A percentile compares a stretch with the other conserved stretches of the same genome.
Conservation (phyloP, 1,140 invertebrate species). For the Aphidius gifuensis region DNA sequence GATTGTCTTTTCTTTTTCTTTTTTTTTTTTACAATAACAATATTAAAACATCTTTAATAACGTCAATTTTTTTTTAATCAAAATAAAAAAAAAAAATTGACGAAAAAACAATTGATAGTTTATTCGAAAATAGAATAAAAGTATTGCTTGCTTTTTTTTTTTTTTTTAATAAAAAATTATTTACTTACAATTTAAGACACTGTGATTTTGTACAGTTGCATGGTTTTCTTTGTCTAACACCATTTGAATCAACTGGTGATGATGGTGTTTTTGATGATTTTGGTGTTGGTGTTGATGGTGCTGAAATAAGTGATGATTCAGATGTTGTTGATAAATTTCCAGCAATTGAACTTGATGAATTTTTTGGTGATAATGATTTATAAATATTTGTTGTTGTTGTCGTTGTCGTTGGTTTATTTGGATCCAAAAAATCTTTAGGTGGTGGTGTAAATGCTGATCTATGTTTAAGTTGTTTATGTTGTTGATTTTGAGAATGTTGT, state of each 20-base stretch:
- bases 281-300: constrained; percentile 5
- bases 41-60: neutral
- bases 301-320: constrained; percentile 23
- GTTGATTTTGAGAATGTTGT: constrained; percentile 24
- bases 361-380: constrained; percentile 40
- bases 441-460: too few relatives aligned
- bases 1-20: constrained; percentile 27
- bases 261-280: constrained; percentile 41
- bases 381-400: constrained; percentile 38
- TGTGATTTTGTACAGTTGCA: constrained; percentile 99
- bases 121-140: constrained; percentile 18
- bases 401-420: constrained; percentile 41
- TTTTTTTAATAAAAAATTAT: too few relatives aligned
- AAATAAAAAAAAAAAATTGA: constrained; percentile 34
- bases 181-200: constrained; percentile 88
- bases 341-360: constrained; percentile 35
- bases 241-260: constrained; percentile 61
- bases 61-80: constrained; percentile 23
- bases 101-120: constrained; percentile 13
- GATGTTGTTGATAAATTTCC: constrained; percentile 37
- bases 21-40: too few relatives aligned
- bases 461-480: constrained; percentile 39
- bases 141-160: constrained; percentile 5
- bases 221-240: constrained; percentile 81
- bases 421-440: constrained; percentile 18